A percentile compares a stretch with the other conserved stretches of the same genome.
phyloP scores from a whole-genome alignment of 2,888 invertebrate species.

The Aphidoletes aphidimyza region DNA sequence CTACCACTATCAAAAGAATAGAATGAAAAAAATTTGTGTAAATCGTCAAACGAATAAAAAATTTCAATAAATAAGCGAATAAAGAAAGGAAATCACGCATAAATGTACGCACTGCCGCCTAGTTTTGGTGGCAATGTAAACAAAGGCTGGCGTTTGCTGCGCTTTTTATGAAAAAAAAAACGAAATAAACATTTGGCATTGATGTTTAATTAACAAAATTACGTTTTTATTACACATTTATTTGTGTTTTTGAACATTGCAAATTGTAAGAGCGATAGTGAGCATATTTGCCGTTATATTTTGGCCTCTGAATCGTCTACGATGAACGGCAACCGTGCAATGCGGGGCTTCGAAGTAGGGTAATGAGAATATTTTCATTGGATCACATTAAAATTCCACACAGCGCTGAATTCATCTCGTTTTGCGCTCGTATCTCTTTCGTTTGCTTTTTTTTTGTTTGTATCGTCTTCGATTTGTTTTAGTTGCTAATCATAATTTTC shows the following conservation, averaged over 20 bases:
- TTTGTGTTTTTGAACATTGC: background rate
- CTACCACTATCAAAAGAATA: no score
- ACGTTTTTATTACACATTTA: background rate
- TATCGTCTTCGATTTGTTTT: background rate
- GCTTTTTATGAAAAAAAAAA: no score
- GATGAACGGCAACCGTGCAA: background rate
- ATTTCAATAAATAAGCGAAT: no score
- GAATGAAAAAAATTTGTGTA: no score
- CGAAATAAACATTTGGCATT: background rate
- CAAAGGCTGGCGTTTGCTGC: background rate
- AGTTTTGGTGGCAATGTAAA: background rate
- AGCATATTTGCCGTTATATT: background rate
- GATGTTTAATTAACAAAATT: background rate
- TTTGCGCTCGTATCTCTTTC: background rate
- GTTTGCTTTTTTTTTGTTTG: background rate
- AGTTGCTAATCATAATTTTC: background rate
- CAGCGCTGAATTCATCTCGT: background rate
- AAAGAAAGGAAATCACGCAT: constrained; percentile 1
- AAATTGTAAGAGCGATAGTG: background rate
- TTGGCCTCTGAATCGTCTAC: background rate
- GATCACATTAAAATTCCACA: constrained; percentile 14
- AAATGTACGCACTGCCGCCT: constrained; percentile 26
- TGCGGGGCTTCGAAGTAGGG: constrained; percentile 4
- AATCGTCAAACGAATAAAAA: no score
- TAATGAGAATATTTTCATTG: constrained; percentile 47